Base-by-base conservation (phyloP, 2,113 vertebrate species). In the Tringa solitaria region DNA sequence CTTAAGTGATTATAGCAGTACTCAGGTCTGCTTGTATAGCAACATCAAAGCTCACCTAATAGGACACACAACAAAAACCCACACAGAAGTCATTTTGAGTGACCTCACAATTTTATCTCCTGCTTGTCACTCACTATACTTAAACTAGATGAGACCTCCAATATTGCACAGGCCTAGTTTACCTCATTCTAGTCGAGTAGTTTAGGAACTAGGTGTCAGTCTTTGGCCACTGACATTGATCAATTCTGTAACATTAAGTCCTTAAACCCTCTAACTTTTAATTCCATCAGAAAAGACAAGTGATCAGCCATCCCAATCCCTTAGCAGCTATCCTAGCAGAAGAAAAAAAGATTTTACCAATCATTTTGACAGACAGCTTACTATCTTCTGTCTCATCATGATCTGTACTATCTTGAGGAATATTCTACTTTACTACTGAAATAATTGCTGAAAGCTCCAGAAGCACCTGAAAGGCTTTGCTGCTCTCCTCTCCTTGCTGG, bases 401-500 rank as follows among this genome's bases (percentile, higher is more conserved):
- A 48, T 48, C 46, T 48, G 46, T 48, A 48, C 46, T 48, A 22
- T 48, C 46, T 48, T 22, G 24, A 61, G 33, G 96, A 96, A 99
- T 64, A 72, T 98, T 98, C 98, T 69, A 98, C 98, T 98, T 98
- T 99, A 90, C n/a, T 98, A 95, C 77, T 97, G 91, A 99, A 99
- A 78, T 98, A 99, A 95, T 95, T 97, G 23, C 97, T 98, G 73
- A 99, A 99, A 59, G 97, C 89, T 74, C 95, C 97, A 4, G 74
- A 98, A 81, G 95, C 65, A 87, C 93, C 97, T 64, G 95, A 21
- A 27, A 89, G 32, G 69, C 64, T 95, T 60, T 97, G 96, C 67
- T 97, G 96, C 43, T 99, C 99, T 75, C 98, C 98, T 97, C 98
- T 99, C 93, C 99, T 98, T 0, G 99, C 98, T 12, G 99, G 99